These are phyloP conservation scores for Otolemur garnettii DNA, from an alignment of 2,113 vertebrate genomes.

Conservation along the genomic window DNA sequence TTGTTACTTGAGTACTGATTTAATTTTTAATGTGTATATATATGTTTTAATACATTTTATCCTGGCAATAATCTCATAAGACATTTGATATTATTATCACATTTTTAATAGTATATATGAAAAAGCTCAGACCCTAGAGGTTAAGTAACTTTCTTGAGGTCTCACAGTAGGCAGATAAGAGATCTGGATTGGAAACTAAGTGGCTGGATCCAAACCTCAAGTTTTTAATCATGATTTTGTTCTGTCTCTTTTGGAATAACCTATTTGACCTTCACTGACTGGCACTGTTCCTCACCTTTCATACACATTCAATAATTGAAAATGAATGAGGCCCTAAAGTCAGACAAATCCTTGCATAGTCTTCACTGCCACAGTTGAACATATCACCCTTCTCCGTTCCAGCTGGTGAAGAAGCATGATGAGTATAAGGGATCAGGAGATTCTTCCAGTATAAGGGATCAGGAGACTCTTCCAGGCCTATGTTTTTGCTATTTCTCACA, in stretches of 20 bases:
- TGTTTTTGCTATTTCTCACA: not conserved
- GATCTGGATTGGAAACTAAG: not conserved
- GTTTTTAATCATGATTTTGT: not conserved
- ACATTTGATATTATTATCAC: not conserved
- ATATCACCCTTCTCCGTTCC: not conserved
- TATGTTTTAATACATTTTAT: not conserved
- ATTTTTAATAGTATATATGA: conserved; percentile 6
- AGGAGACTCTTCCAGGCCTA: not conserved
- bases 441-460: not conserved
- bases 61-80: not conserved
- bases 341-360: not conserved
- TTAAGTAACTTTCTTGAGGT: not conserved
- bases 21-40: not conserved
- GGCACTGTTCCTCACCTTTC: not conserved
- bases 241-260: not conserved
- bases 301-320: not conserved
- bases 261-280: not conserved
- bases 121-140: not conserved
- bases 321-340: not conserved
- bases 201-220: not conserved
- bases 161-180: not conserved
- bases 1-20: not conserved
- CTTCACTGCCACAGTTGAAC: not conserved
- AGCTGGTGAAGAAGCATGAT: not conserved
- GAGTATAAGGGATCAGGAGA: not conserved